Conservation (phyloP, 2,797 vertebrate genomes). For the Leptoclinus maculatus region DNA sequence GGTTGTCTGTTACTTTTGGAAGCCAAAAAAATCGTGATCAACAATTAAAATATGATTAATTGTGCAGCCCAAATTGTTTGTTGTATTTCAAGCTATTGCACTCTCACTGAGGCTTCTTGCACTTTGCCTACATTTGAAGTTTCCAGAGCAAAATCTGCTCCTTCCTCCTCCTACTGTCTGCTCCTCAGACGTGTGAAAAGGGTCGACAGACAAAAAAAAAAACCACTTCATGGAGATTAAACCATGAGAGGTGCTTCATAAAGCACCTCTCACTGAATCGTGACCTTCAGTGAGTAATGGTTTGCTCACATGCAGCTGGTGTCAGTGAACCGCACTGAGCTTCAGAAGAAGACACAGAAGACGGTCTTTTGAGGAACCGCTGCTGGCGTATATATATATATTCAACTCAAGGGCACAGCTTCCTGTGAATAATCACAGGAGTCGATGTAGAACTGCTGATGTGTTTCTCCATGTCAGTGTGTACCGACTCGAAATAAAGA, state of each 20-base stretch:
- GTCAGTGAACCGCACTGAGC: constrained; percentile 3
- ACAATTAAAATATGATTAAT: too few species aligned
- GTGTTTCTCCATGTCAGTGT: background rate
- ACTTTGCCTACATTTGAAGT: too few species aligned
- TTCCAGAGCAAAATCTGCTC: too few species aligned
- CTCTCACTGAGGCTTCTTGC: background rate
- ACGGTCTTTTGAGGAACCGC: constrained; percentile 1
- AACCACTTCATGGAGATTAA: background rate
- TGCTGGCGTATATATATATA: background rate
- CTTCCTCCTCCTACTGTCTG: too few species aligned
- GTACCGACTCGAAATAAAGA: background rate
- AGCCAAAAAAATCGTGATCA: too few species aligned
- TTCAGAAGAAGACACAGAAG: background rate
- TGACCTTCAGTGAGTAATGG: constrained; percentile 42
- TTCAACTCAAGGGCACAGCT: background rate
- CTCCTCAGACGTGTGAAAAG: too few species aligned
- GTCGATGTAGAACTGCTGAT: background rate
- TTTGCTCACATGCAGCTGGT: background rate
- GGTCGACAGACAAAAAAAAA: background rate
- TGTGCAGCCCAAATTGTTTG: background rate
- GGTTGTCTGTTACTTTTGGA: background rate
- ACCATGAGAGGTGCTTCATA: constrained; percentile 22
- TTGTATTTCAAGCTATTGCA: background rate
- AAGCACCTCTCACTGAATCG: constrained; percentile 28
- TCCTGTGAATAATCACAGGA: background rate